A percentile compares a stretch with the other conserved stretches of the same genome.
phyloP scores from a whole-genome alignment of 35 echinoderm and acorn worm species.

The Stichopus chloronotus region DNA sequence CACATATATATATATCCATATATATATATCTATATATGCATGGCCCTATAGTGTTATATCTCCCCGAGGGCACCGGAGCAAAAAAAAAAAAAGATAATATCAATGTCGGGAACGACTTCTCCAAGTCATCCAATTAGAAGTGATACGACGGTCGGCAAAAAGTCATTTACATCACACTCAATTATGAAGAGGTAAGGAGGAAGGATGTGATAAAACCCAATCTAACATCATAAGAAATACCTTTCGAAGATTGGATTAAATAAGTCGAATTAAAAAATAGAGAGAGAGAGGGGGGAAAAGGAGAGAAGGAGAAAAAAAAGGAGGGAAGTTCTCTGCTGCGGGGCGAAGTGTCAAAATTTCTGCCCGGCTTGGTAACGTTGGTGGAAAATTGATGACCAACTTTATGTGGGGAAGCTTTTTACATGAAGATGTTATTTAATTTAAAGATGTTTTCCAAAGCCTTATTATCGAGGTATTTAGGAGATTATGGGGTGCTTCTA shows the following conservation, averaged over 20 bases:
- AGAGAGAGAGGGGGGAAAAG: neutral
- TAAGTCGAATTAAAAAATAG: constrained; percentile 40
- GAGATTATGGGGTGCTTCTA: constrained; percentile 60
- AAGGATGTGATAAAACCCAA: constrained; percentile 52
- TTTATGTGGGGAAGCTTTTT: constrained; percentile 55
- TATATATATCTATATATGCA: too few species aligned
- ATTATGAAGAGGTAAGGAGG: constrained; percentile 44
- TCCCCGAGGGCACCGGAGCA: constrained; percentile 36
- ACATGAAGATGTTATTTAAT: constrained; percentile 57
- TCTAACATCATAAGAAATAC: constrained; percentile 60
- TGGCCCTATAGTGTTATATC: constrained; percentile 66
- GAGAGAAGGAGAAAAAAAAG: constrained; percentile 27
- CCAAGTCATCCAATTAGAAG: constrained; percentile 45
- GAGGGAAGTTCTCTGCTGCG: neutral
- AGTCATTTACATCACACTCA: constrained; percentile 60
- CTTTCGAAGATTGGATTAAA: constrained; percentile 56
- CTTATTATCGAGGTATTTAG: constrained; percentile 62
- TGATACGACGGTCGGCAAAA: constrained; percentile 54
- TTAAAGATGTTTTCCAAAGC: constrained; percentile 62
- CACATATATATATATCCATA: too few species aligned
- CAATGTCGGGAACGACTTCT: neutral
- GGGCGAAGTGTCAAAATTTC: constrained; percentile 62
- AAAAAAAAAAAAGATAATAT: constrained; percentile 30
- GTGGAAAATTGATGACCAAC: constrained; percentile 52
- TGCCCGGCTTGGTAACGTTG: constrained; percentile 47